phyloP scores from a whole-genome alignment of 2,888 invertebrate species.

The Ichneumon xanthorius region DNA sequence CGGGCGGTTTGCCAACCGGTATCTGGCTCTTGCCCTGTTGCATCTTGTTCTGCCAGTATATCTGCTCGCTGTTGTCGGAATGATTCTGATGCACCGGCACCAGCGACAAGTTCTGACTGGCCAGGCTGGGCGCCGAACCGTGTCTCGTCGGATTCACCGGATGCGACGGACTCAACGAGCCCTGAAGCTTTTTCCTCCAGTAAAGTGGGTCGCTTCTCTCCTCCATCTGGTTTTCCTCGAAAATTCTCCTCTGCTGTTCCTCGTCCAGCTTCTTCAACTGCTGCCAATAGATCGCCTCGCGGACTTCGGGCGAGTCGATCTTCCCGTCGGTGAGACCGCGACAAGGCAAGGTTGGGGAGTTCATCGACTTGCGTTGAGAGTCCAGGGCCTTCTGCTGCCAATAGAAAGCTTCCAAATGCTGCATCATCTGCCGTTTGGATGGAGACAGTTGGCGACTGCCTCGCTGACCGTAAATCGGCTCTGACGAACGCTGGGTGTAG shows the following conservation, averaged over 20 bases:
- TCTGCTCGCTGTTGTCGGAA: constrained; percentile 65
- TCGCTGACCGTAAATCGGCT: constrained; percentile 71
- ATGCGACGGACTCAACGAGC: constrained; percentile 45
- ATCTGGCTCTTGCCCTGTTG: constrained; percentile 66
- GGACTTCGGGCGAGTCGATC: constrained; percentile 77
- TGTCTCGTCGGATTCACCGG: constrained; percentile 66
- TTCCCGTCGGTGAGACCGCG: constrained; percentile 47
- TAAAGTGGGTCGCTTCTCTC: constrained; percentile 65
- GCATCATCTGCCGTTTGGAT: constrained; percentile 80
- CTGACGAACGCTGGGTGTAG: constrained; percentile 72
- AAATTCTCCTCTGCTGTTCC: constrained; percentile 84
- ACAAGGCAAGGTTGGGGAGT: constrained; percentile 59
- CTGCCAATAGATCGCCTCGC: constrained; percentile 90
- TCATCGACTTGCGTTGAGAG: constrained; percentile 74
- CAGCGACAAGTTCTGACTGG: constrained; percentile 66
- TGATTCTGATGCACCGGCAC: constrained; percentile 36
- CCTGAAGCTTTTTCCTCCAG: constrained; percentile 67
- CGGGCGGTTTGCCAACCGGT: constrained; percentile 77
- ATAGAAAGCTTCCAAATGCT: constrained; percentile 81
- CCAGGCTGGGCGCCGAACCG: constrained; percentile 72
- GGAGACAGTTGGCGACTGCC: constrained; percentile 75
- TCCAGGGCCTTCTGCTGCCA: constrained; percentile 83
- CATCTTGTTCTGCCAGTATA: constrained; percentile 74
- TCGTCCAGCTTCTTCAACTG: constrained; percentile 89
- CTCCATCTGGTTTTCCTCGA: constrained; percentile 76